Base-by-base conservation (phyloP, 1,140 invertebrate species). In the Chelonus insularis region DNA sequence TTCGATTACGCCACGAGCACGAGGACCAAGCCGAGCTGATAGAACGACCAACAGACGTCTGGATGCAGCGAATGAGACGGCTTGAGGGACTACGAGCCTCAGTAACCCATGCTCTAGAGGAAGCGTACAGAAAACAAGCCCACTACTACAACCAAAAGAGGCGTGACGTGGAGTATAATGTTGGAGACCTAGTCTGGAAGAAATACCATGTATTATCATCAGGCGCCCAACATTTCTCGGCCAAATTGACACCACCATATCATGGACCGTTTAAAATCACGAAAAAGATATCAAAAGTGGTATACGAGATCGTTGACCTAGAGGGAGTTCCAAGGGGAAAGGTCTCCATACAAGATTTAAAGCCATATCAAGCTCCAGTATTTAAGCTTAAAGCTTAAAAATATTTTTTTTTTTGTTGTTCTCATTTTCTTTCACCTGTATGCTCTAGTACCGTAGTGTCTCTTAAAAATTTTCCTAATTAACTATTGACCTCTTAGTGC, bases 241-340 rank as follows among this genome's bases (percentile, higher is more conserved):
- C 72, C 0, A 79, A 80, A 34, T 69, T 80, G 11, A 70, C 72
- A 0, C 74, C 73, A 2, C 67, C 67, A 21, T 69, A 72, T 16
- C 70, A 75, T 37, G 77, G 77, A 11, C 76, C 76, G 0, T 79
- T 73, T 59, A n/a, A n/a, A n/a, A n/a, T n/a, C n/a, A n/a, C n/a
- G n/a, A n/a, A n/a, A n/a, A n/a, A n/a, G n/a, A n/a, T n/a, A n/a
- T n/a, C n/a, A n/a, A n/a, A n/a, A n/a, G n/a, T n/a, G n/a, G n/a
- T n/a, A n/a, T n/a, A n/a, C n/a, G n/a, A n/a, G n/a, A n/a, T n/a
- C n/a, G n/a, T n/a, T n/a, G n/a, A n/a, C n/a, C n/a, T n/a, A n/a
- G n/a, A n/a, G 18, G 60, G 11, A 65, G 75, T n/a, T 56, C 60
- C 65, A 50, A 12, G 74, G 4, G 51, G 14, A 0, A 9, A 61